Base-by-base conservation (phyloP, 2,113 vertebrate genomes). In the Sinocyclocheilus maitianheensis region DNA sequence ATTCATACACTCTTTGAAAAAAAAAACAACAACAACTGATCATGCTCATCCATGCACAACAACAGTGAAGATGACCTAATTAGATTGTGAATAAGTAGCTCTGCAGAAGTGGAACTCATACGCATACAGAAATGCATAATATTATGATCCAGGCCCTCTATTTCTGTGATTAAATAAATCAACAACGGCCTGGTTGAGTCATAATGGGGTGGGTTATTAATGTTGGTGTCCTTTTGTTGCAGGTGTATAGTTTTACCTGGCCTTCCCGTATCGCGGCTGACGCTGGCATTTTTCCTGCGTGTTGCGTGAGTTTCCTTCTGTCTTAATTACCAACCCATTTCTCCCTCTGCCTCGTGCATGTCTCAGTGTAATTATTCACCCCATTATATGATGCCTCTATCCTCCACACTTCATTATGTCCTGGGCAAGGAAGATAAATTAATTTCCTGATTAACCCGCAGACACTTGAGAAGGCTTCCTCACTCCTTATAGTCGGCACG, bases 391-490 rank as follows among this genome's bases (percentile, higher is more conserved):
- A 97, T 91, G 93, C 93, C 93, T 92, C 93, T 94, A 95, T 96
- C 90, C 91, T 89, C 92, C 91, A 89, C 94, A 94, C 94, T 95
- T 97, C 97, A 98, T 98, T 97, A 96, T 93, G 96, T 96, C 94
- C 95, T 93, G 92, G 87, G 91, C 91, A 94, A 94, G 92, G 93
- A 95, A 91, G 95, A 96, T 95, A 96, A 96, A 96, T 97, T 96
- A 95, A 96, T 97, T 97, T 96, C 91, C 93, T 94, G 94, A 94
- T 97, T 97, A 97, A 97, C 96, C 95, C 94, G 89, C 91, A 89
- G 94, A 95, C 93, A 96, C 92, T 91, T 89, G 86, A 88, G 89
- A 88, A 90, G 90, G 89, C 34, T 90, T 63, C 53, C 40, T 71
- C n/a, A 30, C 77, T 87, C 30, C 51, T 77, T 77, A 40, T 16